Evolutionary conservation across 2,888 invertebrate species (phyloP).

Genomic region (Stenolophus ochropezus): DNA sequence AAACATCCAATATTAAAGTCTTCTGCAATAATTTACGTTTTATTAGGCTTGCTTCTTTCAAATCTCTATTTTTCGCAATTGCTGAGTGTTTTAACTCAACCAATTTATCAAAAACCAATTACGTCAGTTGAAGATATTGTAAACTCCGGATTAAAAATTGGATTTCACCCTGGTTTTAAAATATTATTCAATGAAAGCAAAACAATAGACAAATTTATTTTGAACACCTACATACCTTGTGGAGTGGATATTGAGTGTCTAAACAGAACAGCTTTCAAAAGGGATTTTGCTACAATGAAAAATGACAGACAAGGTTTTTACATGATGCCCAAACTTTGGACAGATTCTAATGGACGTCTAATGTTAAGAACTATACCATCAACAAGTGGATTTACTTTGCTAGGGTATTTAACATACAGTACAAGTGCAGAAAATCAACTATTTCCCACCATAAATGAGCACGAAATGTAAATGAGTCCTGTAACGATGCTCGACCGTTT

Average conservation of each 20-base stretch:
- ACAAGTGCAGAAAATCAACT: too few species aligned
- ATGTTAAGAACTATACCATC: slow-evolving; percentile 61
- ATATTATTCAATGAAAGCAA: neutral
- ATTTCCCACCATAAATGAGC: neutral
- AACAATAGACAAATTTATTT: neutral
- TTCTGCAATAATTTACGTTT: neutral
- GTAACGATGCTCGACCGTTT: too few species aligned
- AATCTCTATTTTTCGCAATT: slow-evolving; percentile 77
- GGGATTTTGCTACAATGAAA: slow-evolving; percentile 63
- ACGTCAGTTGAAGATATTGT: slow-evolving; percentile 74
- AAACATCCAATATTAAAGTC: neutral
- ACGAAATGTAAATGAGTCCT: too few species aligned
- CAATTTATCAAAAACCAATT: slow-evolving; percentile 75
- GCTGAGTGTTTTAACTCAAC: slow-evolving; percentile 76
- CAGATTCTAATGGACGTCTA: slow-evolving; percentile 56
- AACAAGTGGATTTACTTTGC: neutral
- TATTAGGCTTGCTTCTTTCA: slow-evolving; percentile 71
- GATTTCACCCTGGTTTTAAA: slow-evolving; percentile 66
- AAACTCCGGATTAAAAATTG: slow-evolving; percentile 72
- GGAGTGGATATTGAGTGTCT: slow-evolving; percentile 18
- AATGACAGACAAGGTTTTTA: slow-evolving; percentile 62
- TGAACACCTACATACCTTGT: neutral
- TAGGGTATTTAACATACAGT: slow-evolving; percentile 18
- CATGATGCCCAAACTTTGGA: slow-evolving; percentile 61
- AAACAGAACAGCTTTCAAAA: slow-evolving; percentile 61